phyloP scores from a whole-genome alignment of 1,140 invertebrate species.

The Gryllus bimaculatus region DNA sequence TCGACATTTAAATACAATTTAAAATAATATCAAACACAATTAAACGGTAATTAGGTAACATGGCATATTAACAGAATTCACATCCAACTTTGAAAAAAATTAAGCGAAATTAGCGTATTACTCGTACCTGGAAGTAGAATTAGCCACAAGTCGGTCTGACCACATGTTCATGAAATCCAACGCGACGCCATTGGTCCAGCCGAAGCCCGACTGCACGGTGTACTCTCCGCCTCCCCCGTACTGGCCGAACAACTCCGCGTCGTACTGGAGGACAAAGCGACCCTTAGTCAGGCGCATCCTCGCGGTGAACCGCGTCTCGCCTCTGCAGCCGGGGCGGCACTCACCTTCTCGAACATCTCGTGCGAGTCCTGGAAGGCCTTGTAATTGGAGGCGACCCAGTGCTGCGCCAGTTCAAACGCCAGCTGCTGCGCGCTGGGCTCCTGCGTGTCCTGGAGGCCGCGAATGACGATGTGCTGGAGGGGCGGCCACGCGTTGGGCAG shows the following conservation, averaged over 20 bases:
- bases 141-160: no score
- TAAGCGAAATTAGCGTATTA: no score
- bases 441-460: slow-evolving; percentile 42
- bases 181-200: slow-evolving; percentile 87
- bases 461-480: slow-evolving; percentile 39
- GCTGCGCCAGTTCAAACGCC: slow-evolving; percentile 43
- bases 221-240: slow-evolving; percentile 86
- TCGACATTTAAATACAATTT: no score
- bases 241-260: slow-evolving; percentile 53
- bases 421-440: slow-evolving; percentile 36
- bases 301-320: no score
- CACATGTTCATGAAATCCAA: slow-evolving; percentile 66
- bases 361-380: slow-evolving; percentile 40
- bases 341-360: slow-evolving; percentile 21
- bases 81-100: no score
- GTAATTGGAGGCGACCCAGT: slow-evolving; percentile 50
- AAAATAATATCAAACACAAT: no score
- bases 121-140: no score
- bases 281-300: no score
- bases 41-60: no score
- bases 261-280: slow-evolving; percentile 77
- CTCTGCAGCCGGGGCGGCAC: no score
- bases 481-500: slow-evolving; percentile 50
- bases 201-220: slow-evolving; percentile 78
- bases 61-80: no score